Conservation (phyloP, 1,140 invertebrate species). For the Scylla paramamosain region DNA sequence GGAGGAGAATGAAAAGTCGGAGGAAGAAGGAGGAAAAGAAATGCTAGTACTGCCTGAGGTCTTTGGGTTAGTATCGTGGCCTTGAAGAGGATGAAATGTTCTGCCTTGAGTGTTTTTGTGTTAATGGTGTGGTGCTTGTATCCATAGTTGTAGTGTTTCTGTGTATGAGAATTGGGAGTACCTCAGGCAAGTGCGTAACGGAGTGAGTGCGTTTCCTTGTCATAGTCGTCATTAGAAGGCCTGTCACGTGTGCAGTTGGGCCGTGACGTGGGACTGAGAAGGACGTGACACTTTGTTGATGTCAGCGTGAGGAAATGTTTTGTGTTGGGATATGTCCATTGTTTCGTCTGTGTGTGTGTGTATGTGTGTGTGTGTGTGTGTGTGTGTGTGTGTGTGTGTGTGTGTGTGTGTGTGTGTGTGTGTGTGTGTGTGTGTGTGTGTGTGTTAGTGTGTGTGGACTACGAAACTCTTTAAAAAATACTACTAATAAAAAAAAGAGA, state of each 20-base stretch:
- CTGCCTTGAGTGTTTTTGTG: neutral
- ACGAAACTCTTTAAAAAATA: no score
- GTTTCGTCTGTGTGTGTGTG: neutral
- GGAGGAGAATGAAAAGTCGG: neutral
- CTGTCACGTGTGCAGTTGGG: neutral
- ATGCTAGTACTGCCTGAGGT: neutral
- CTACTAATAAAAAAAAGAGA: no score
- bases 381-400: conserved; percentile 54
- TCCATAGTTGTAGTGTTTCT: no score
- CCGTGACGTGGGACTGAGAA: neutral
- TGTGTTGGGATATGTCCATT: conserved; percentile 25
- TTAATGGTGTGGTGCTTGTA: neutral
- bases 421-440: conserved; percentile 57
- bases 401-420: conserved; percentile 27
- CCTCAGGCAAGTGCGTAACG: neutral
- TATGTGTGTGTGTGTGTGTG: conserved; percentile 54
- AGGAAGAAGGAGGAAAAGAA: neutral
- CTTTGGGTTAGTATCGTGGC: neutral
- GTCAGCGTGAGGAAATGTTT: neutral
- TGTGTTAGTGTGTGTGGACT: conserved; percentile 23
- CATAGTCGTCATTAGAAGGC: neutral
- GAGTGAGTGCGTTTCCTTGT: neutral
- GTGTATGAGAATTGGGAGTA: no score
- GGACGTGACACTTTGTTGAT: neutral
- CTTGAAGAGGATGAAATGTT: neutral